Evolutionary conservation across 2,113 vertebrate genomes (phyloP).

Genomic region (Microcebus lehilahytsara): DNA sequence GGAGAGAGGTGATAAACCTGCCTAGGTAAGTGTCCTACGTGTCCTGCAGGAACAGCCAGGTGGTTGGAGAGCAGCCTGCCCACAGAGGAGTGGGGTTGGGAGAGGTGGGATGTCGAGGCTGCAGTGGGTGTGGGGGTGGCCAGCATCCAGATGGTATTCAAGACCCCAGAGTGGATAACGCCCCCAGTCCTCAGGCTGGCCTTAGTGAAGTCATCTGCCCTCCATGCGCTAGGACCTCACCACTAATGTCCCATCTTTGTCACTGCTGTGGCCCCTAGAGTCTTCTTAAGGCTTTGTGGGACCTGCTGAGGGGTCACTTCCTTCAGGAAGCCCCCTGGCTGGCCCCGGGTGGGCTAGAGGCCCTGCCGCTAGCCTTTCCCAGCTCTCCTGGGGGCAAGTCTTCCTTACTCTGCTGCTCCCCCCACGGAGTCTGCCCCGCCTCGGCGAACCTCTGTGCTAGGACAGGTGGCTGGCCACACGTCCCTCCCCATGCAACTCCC

Average conservation of each 20-base stretch:
- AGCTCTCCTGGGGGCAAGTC: neutral
- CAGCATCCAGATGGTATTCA: neutral
- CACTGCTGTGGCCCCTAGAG: neutral
- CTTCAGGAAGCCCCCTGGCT: neutral
- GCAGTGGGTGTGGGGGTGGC: too few relatives aligned
- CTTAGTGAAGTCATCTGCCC: neutral
- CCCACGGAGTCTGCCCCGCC: neutral
- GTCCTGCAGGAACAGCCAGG: neutral
- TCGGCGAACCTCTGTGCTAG: neutral
- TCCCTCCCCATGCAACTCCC: neutral
- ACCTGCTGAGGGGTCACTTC: neutral
- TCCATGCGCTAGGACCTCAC: neutral
- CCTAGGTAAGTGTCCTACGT: neutral
- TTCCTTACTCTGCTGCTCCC: neutral
- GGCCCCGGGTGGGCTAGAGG: neutral
- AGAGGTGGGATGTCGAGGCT: neutral
- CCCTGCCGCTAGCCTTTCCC: too few relatives aligned
- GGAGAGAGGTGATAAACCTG: neutral
- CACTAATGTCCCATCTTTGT: accelerated
- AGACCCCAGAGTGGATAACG: too few relatives aligned
- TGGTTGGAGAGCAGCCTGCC: neutral
- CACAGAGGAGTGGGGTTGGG: neutral
- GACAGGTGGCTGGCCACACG: neutral
- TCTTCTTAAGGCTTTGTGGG: neutral
- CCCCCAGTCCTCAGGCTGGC: neutral